These are phyloP conservation scores for Caenorhabditis becei DNA, from an alignment of 2,888 invertebrate species.

Conservation along the genomic window DNA sequence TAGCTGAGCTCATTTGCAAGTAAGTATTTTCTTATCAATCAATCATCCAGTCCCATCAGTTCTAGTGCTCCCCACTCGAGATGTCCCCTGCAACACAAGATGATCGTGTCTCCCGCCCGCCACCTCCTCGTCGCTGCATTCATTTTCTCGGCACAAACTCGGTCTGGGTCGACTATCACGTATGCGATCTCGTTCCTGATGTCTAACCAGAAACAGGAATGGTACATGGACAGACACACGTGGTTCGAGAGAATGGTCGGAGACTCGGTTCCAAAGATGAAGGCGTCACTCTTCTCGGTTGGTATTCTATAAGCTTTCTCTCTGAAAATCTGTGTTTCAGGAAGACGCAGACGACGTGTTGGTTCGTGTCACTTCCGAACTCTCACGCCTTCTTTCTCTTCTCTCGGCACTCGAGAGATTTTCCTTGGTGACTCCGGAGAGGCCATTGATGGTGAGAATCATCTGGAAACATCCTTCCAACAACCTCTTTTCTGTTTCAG, in stretches of 20 bases:
- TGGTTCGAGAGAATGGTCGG: conserved; percentile 70
- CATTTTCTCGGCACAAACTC: conserved; percentile 71
- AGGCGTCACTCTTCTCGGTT: conserved; percentile 67
- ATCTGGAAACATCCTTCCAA: no score
- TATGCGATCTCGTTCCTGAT: conserved; percentile 77
- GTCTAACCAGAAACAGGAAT: conserved; percentile 68
- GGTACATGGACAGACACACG: conserved; percentile 74
- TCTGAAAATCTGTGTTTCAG: conserved; percentile 27
- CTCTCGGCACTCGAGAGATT: conserved; percentile 70
- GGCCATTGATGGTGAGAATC: conserved; percentile 63
- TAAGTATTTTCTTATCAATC: conserved; percentile 42
- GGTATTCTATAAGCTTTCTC: conserved; percentile 26
- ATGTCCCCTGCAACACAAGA: conserved; percentile 73
- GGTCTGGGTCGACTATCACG: conserved; percentile 64
- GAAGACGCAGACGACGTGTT: conserved; percentile 72
- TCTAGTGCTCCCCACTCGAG: conserved; percentile 54
- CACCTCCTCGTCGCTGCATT: conserved; percentile 73
- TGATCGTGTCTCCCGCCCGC: conserved; percentile 73
- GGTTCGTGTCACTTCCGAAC: conserved; percentile 70
- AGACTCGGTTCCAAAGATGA: conserved; percentile 71
- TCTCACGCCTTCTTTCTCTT: conserved; percentile 62
- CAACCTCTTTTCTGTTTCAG: no score
- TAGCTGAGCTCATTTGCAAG: conserved; percentile 80
- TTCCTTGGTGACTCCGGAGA: conserved; percentile 56
- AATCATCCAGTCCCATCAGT: neutral